Conservation (phyloP, 2,797 vertebrate genomes). For the Sarcophilus harrisii region DNA sequence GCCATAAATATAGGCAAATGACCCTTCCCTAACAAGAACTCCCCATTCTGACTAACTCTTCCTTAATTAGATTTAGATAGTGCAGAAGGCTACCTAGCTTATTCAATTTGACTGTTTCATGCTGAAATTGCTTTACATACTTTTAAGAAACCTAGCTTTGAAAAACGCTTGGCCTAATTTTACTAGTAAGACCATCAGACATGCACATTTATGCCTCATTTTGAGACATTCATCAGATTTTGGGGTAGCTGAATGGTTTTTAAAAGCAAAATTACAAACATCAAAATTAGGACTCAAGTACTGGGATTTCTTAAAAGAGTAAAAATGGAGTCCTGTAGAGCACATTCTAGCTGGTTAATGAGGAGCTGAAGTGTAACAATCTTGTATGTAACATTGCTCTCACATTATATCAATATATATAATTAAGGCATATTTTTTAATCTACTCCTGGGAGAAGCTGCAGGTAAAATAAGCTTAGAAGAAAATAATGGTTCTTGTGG, state of each 20-base stretch:
- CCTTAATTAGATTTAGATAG: conserved; percentile 65
- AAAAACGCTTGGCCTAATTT: conserved; percentile 56
- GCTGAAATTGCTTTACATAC: conserved; percentile 56
- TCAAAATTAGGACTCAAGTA: conserved; percentile 68
- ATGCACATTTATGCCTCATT: conserved; percentile 43
- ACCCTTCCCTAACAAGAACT: conserved; percentile 63
- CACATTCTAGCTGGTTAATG: conserved; percentile 81
- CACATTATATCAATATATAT: conserved; percentile 76
- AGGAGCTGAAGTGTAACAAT: conserved; percentile 77
- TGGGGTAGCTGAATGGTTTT: conserved; percentile 43
- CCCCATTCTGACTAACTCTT: conserved; percentile 63
- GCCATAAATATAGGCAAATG: conserved; percentile 45
- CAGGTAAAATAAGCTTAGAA: conserved; percentile 71
- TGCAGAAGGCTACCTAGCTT: conserved; percentile 13
- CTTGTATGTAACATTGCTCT: conserved; percentile 66
- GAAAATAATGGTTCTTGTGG: conserved; percentile 70
- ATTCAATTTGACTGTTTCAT: conserved; percentile 12
- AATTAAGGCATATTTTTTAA: conserved; percentile 81
- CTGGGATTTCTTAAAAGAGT: conserved; percentile 77
- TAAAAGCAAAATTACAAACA: conserved; percentile 70
- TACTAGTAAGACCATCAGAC: conserved; percentile 24
- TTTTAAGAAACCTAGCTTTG: conserved; percentile 25
- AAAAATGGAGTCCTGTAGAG: conserved; percentile 67
- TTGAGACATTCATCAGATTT: conserved; percentile 35
- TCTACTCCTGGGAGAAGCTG: conserved; percentile 69